Evolutionary conservation across 2,888 invertebrate species (phyloP).

Genomic region (Clivina fossor): DNA sequence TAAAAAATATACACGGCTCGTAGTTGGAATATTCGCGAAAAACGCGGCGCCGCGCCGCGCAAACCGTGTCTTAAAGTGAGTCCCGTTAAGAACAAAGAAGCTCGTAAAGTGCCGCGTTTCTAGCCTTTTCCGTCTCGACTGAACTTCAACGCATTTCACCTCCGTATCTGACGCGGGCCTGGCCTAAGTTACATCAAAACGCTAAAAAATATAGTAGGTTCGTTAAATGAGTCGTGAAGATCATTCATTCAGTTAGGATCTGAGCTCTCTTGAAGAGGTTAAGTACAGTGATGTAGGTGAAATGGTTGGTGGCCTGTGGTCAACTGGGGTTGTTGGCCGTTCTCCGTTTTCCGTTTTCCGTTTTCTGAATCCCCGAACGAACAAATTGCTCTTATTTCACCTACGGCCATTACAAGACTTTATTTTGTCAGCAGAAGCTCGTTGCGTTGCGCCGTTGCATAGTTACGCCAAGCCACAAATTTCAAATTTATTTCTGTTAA

Average conservation of each 20-base stretch:
- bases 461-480: too few species aligned
- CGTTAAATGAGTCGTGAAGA: constrained; percentile 19
- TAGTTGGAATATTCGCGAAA: too few species aligned
- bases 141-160: background rate
- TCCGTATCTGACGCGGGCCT: background rate
- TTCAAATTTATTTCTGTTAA: too few species aligned
- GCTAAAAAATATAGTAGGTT: constrained; percentile 24
- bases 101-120: constrained; percentile 11
- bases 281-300: constrained; percentile 13
- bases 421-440: constrained; percentile 8
- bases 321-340: too few species aligned
- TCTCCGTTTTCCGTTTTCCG: background rate
- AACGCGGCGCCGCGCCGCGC: constrained; percentile 2
- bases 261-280: constrained; percentile 8
- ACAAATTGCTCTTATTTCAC: background rate
- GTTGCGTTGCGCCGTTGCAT: too few species aligned
- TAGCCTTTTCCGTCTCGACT: too few species aligned
- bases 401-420: constrained; percentile 6
- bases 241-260: constrained; percentile 8
- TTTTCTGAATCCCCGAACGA: background rate
- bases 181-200: constrained; percentile 22
- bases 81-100: constrained; percentile 11
- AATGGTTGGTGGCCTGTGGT: too few species aligned
- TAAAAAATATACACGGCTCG: constrained; percentile 14
- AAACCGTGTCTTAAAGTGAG: constrained; percentile 3